Evolutionary conservation across 2,888 invertebrate species (phyloP), one percentile per base, ranked within the genome.

Genomic region (Spisula solida): DNA sequence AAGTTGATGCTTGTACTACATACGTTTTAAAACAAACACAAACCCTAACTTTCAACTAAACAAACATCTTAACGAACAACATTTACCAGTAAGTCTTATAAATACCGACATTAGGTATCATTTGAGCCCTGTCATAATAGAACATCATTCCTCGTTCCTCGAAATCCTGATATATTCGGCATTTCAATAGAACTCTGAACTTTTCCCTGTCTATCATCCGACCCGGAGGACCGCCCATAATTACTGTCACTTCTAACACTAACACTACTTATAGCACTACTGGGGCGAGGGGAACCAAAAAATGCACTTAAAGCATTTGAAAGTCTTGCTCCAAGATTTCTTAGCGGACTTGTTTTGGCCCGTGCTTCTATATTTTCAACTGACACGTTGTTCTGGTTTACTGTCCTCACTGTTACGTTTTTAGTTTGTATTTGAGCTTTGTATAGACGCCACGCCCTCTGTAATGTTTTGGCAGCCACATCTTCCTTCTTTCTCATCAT

Each of bases 401-500:
- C 92, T 41, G 95, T 95, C 91, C 95, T 82, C 48, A 92, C 92
- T 70, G 95, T 94, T 79, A 95, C 94, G 82, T 94, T 94, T 88
- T 95, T 95, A 85, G 96, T 95, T 86, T 94, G 95, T 84, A 94
- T 94, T 90, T 95, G 94, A 41, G 95, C 95, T 91, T 95, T 96
- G 93, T 95, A 96, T 86, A 95, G 94, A 91, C 95, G 91, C 96
- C 96, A 99, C 14, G 98, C 97, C 93, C 98, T 97, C 96, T 99
- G 99, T 95, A 99, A 98, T 83, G 98, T 97, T 95, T 98, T 98
- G 20, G 99, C 99, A 66, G 99, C 99, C 97, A 99, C 99, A 96
- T 99, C 99, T 97, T 99, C 98, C 93, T 99, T 97, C 97, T 99
- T 99, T 98, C 99, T 99, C 97, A 98, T 98, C 96, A 99, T 98